Evolutionary conservation across 2,888 invertebrate genomes (phyloP).

Genomic region (Himalopsyche japonica): DNA sequence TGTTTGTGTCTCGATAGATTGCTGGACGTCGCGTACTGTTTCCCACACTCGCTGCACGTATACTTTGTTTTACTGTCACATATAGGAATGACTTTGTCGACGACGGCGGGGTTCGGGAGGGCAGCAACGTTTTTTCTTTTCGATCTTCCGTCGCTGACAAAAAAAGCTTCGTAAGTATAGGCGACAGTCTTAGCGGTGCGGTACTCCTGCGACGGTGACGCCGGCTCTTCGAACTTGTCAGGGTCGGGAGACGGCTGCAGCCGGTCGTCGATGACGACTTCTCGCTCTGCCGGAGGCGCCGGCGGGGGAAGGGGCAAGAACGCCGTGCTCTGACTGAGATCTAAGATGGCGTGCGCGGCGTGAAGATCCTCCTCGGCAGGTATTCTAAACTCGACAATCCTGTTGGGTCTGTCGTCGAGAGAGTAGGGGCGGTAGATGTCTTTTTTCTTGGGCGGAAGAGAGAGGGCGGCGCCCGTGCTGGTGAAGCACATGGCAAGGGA

Average conservation of each 20-base stretch:
- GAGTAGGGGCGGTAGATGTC: slow-evolving; percentile 90
- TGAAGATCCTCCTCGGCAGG: slow-evolving; percentile 82
- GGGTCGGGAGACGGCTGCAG: slow-evolving; percentile 44
- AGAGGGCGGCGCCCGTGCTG: slow-evolving; percentile 80
- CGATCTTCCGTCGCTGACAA: slow-evolving; percentile 86
- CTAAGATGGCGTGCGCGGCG: slow-evolving; percentile 86
- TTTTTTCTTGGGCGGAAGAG: slow-evolving; percentile 87
- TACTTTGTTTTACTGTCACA: slow-evolving; percentile 64
- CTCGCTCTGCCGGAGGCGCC: slow-evolving; percentile 41
- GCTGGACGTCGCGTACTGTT: slow-evolving; percentile 88
- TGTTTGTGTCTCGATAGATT: slow-evolving; percentile 90
- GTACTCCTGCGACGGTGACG: slow-evolving; percentile 42
- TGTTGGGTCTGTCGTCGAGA: slow-evolving; percentile 67
- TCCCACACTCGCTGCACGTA: slow-evolving; percentile 86
- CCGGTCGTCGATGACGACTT: slow-evolving; percentile 39
- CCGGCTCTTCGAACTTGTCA: slow-evolving; percentile 11
- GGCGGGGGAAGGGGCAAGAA: slow-evolving; percentile 63
- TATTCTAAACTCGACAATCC: slow-evolving; percentile 60
- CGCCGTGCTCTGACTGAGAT: slow-evolving; percentile 84
- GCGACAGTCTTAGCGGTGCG: slow-evolving; percentile 73
- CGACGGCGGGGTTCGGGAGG: slow-evolving; percentile 48
- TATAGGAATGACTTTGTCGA: slow-evolving; percentile 48
- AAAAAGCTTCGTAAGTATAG: slow-evolving; percentile 90
- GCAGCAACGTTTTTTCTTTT: slow-evolving; percentile 67
- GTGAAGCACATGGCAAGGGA: slow-evolving; percentile 83